These are phyloP conservation scores for Smittia sp. DNA, from an alignment of 2,888 invertebrate species.

Conservation along the genomic window DNA sequence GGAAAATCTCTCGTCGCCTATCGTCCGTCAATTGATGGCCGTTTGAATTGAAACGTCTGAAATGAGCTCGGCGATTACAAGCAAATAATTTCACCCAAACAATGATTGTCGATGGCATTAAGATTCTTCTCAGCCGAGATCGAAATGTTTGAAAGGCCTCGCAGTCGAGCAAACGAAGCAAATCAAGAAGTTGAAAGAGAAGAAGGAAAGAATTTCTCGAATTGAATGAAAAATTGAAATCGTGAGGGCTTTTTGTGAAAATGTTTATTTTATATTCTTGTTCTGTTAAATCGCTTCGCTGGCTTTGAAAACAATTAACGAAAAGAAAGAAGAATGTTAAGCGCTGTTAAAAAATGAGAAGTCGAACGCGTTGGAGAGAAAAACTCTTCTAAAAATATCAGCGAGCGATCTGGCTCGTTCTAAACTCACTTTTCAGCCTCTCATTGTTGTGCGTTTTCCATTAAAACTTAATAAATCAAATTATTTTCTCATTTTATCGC, in stretches of 20 bases:
- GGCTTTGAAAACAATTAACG: constrained; percentile 38
- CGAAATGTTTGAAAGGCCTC: neutral
- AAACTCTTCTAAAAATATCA: neutral
- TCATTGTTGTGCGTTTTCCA: constrained; percentile 17
- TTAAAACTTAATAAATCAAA: constrained; percentile 28
- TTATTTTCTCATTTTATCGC: neutral
- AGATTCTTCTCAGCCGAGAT: neutral
- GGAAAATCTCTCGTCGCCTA: neutral
- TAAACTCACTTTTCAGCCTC: neutral
- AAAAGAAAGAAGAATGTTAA: neutral
- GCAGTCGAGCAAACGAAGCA: neutral
- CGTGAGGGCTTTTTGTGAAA: constrained; percentile 27
- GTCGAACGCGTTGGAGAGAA: neutral
- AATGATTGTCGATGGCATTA: neutral
- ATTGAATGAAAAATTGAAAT: constrained; percentile 34
- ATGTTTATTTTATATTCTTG: constrained; percentile 30
- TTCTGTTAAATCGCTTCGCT: constrained; percentile 36
- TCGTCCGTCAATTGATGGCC: neutral
- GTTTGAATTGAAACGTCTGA: neutral
- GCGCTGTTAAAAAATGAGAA: neutral
- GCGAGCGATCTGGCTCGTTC: neutral
- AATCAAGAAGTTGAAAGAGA: neutral
- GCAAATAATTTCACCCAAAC: neutral
- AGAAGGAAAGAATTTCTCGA: neutral
- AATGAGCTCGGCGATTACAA: no score